Base-by-base conservation (phyloP, 2,113 vertebrate genomes). In the Melozone crissalis region DNA sequence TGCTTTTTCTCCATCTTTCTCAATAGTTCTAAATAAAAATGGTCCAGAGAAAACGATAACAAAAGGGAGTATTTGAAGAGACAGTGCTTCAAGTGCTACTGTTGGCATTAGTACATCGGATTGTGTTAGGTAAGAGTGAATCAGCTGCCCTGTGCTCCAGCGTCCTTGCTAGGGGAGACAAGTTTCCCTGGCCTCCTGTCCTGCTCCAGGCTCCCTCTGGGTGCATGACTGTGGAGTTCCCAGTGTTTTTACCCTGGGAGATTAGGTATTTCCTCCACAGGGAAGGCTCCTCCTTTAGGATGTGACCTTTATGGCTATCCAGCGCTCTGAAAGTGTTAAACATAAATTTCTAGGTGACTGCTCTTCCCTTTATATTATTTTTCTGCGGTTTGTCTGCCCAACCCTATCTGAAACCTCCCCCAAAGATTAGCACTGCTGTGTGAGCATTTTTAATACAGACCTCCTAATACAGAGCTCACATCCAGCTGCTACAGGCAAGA, bases 401-500 rank as follows among this genome's bases (percentile, higher is more conserved):
- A 12, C 11, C 22, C 15, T 76, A 54, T 76, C 41, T n/a, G 58
- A 90, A 93, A 75, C 49, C 30, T 83, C 71, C 54, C 39, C 73
- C 23, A 21, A 92, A 85, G 82, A 88, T 61, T 33, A 76, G 58
- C 31, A 27, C 49, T 93, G 77, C 30, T 28, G 62, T 37, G 74
- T 66, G 67, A 90, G 49, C 0, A 1, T 62, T 95, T 95, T 90
- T 85, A 93, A 90, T 54, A 27, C 39, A 81, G 61, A 23, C 16
- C 23, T 89, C 1, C 0, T 81, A 84, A 87, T 57, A 76, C 10
- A 83, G 67, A 83, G 54, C 31, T 92, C 71, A 85, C 46, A 76
- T 88, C 90, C 88, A 93, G 95, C 90, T 94, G 94, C 85, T 93
- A 79, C 41, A 80, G 62, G 66, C 49, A 88, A 93, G 85, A 93